Percentiles rank a stretch among this genome's conserved stretches.
Conservation (phyloP, 2,888 invertebrate genomes). For the Hartigia nigra region DNA sequence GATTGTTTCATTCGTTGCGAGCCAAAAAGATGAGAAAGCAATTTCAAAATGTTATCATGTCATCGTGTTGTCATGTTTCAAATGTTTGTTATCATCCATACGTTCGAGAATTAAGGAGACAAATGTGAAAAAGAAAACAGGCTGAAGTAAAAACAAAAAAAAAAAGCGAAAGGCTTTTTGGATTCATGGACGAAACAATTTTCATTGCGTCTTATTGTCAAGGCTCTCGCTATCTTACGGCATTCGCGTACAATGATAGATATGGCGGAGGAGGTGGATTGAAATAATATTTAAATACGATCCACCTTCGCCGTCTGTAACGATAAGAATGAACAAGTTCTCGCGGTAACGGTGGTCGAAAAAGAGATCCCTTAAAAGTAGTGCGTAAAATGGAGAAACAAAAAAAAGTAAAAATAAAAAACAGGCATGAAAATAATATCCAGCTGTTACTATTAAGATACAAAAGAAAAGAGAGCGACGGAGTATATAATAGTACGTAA, state of each 20-base stretch:
- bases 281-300: not conserved
- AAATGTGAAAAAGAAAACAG: not conserved
- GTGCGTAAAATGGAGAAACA: not conserved
- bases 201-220: not conserved
- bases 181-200: not conserved
- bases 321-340: not conserved
- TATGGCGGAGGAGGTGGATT: not conserved
- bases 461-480: not conserved
- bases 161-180: not conserved
- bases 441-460: not conserved
- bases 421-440: not conserved
- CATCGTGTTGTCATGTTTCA: no score
- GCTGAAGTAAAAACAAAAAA: not conserved
- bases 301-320: not conserved
- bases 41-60: not conserved
- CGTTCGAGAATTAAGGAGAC: not conserved
- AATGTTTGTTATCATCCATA: not conserved
- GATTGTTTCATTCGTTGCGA: not conserved
- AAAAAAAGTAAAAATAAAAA: not conserved
- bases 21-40: not conserved
- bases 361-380: not conserved
- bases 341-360: not conserved
- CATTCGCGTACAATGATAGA: not conserved
- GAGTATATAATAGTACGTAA: not conserved
- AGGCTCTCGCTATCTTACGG: not conserved